Percentiles rank a stretch among this genome's conserved stretches.
These are phyloP conservation scores for Brachycybe producta DNA, from an alignment of 2,888 invertebrate species.

Conservation along the genomic window DNA sequence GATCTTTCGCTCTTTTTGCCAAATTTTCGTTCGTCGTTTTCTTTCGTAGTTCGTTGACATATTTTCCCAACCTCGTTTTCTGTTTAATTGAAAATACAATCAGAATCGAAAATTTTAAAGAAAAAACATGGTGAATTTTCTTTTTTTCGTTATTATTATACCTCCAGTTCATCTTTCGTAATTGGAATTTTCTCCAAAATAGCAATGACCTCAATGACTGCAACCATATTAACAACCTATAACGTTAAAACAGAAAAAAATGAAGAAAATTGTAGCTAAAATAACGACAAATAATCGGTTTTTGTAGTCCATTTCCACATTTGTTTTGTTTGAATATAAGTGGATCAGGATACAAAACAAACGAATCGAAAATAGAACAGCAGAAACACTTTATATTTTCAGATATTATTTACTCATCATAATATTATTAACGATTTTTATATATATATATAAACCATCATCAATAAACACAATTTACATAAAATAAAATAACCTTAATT, in stretches of 20 bases:
- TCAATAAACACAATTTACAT: too few species aligned
- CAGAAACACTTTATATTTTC: too few species aligned
- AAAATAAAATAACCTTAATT: too few species aligned
- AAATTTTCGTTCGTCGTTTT: slow-evolving; percentile 70
- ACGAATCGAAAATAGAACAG: too few species aligned
- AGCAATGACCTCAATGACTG: slow-evolving; percentile 84
- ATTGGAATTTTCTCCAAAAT: slow-evolving; percentile 79
- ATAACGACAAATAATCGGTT: too few species aligned
- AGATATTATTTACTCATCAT: too few species aligned
- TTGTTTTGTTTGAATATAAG: too few species aligned
- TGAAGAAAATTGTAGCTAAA: too few species aligned
- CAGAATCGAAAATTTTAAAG: not conserved
- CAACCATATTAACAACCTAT: slow-evolving; percentile 88
- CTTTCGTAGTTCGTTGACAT: slow-evolving; percentile 79
- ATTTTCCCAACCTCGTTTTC: slow-evolving; percentile 87
- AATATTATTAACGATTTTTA: too few species aligned
- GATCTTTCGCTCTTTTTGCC: slow-evolving; percentile 77
- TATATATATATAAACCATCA: too few species aligned
- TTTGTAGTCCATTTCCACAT: too few species aligned
- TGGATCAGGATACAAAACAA: too few species aligned
- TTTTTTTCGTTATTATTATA: slow-evolving; percentile 33
- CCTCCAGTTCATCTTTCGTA: slow-evolving; percentile 83
- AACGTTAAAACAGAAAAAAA: slow-evolving; percentile 29
- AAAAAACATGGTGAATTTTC: not conserved
- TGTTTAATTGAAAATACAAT: slow-evolving; percentile 36